Evolutionary conservation across 2,113 vertebrate species (phyloP).

Genomic region (Muntiacus muntjak): DNA sequence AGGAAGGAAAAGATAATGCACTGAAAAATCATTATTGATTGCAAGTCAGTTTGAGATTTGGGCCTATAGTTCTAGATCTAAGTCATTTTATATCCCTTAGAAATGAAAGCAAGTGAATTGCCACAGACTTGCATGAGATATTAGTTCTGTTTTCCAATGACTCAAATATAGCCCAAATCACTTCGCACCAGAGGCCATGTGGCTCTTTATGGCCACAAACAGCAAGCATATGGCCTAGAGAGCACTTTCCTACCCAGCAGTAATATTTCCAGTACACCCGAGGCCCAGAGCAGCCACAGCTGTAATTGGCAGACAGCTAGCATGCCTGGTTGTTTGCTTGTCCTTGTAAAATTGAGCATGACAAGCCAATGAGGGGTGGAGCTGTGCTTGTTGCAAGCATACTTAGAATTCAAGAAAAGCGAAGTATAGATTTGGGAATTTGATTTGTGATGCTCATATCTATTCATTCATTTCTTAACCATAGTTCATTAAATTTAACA

Average conservation of each 20-base stretch:
- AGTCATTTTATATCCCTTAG: neutral
- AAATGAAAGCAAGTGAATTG: neutral
- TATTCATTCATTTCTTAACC: slow-evolving; percentile 68
- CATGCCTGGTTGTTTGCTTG: slow-evolving; percentile 29
- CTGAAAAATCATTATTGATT: neutral
- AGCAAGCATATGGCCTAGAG: neutral
- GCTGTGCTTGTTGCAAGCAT: slow-evolving; percentile 44
- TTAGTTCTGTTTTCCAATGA: slow-evolving; percentile 2
- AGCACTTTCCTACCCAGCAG: neutral
- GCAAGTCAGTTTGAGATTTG: neutral
- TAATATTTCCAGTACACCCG: neutral
- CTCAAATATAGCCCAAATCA: neutral
- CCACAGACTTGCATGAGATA: neutral
- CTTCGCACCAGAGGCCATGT: neutral
- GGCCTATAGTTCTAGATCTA: neutral
- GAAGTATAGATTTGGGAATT: slow-evolving; percentile 53
- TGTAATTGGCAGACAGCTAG: slow-evolving; percentile 13
- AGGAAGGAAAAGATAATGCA: neutral
- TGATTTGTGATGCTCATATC: slow-evolving; percentile 61
- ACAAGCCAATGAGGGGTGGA: slow-evolving; percentile 62
- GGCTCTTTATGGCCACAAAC: neutral
- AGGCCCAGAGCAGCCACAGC: neutral
- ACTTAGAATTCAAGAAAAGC: slow-evolving; percentile 58
- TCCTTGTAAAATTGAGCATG: slow-evolving; percentile 60
- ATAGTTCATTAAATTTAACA: slow-evolving; percentile 73